A percentile compares a stretch with the other conserved stretches of the same genome.
phyloP scores from a whole-genome alignment of 2,888 invertebrate species.

The Oscheius onirici region DNA sequence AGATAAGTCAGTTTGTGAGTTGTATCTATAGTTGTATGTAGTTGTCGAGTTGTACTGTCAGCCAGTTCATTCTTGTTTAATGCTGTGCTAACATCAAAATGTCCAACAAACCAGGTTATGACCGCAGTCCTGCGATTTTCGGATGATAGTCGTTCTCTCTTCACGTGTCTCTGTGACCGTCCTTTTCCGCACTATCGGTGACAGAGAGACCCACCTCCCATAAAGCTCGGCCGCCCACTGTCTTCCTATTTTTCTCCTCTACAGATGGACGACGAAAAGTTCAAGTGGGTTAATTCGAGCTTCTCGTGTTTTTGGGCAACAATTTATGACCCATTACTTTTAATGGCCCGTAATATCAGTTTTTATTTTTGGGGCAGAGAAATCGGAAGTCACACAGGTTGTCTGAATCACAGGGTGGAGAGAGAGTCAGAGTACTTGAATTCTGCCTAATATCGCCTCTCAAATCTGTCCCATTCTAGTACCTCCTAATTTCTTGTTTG shows the following conservation, averaged over 20 bases:
- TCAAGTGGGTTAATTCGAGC: not conserved
- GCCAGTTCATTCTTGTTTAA: not conserved
- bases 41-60: not conserved
- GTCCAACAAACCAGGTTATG: not conserved
- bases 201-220: constrained; percentile 9
- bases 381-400: not conserved
- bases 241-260: not conserved
- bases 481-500: too few relatives aligned
- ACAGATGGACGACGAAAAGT: constrained; percentile 13
- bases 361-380: not conserved
- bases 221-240: constrained; percentile 2
- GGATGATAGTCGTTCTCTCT: too few relatives aligned
- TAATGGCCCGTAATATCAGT: not conserved
- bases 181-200: constrained; percentile 31
- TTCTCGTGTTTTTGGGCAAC: not conserved
- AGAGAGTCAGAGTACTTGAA: too few relatives aligned
- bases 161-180: constrained; percentile 14
- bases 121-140: constrained; percentile 18
- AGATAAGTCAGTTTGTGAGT: not conserved
- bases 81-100: not conserved
- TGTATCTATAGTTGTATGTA: not conserved
- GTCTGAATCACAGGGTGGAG: too few relatives aligned
- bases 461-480: too few relatives aligned
- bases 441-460: too few relatives aligned
- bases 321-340: not conserved